Base-by-base conservation (phyloP, 23 tunicate genomes). In the Botrylloides violaceus region DNA sequence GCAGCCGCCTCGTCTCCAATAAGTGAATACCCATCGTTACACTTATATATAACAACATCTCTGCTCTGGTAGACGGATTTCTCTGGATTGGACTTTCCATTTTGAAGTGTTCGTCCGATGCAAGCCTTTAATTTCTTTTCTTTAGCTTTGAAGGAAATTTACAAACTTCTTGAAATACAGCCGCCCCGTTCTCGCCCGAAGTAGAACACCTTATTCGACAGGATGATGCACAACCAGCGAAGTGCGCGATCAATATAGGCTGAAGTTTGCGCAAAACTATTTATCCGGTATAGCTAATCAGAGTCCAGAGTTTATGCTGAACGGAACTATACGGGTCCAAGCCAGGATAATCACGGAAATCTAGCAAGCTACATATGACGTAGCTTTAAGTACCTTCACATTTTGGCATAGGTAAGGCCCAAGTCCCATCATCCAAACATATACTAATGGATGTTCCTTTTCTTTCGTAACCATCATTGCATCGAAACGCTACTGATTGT, bases 391-490 rank as follows among this genome's bases (percentile, higher is more conserved):
- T n/a, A n/a, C n/a, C n/a, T n/a, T 43, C 15, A 15, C 53, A 43
- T 15, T 43, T 9, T 15, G 53, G 53, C 15, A 15, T 15, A 7
- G 9, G 9, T 15, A 43, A 43, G 12, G 15, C 53, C 53, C 53
- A 43, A 7, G 53, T 43, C 53, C 74, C 74, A 5, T 37, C 58
- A 4, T 68, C 19, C 64, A 59, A 7, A n/a, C 64, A 59, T 7
- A 59, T 26, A n/a, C 9, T 22, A n/a, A 26, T 22, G 18, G 64
- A 22, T 6, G 64, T 23, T 6, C 64, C 64, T 7, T 7, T n/a
- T n/a, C 9, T 6, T 6, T 23, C 19, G 27, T 59, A 59, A 7
- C 64, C 64, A 22, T 18, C 27, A 22, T 59, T 59, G 30, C 64
- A 59, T 7, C 7, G 18, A 22, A 7, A 59, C 30, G 28, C 29